Evolutionary conservation across 1,140 invertebrate species (phyloP).

Genomic region (Octopus sinensis): DNA sequence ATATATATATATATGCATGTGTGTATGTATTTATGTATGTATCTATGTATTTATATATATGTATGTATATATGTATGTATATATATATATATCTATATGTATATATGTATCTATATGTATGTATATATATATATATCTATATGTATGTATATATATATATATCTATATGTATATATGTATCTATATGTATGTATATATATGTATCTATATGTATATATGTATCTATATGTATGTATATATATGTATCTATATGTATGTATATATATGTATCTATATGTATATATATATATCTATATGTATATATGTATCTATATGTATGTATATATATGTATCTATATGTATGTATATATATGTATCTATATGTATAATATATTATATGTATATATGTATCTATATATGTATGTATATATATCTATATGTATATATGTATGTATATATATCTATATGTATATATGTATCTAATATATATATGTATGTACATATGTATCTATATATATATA

Average conservation of each 20-base stretch:
- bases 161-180: too few relatives aligned
- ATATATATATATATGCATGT: background rate
- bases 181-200: too few relatives aligned
- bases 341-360: background rate
- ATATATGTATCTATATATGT: background rate
- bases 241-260: background rate
- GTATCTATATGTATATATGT: too few relatives aligned
- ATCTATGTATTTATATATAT: background rate
- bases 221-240: too few relatives aligned
- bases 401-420: background rate
- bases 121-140: too few relatives aligned
- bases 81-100: too few relatives aligned
- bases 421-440: background rate
- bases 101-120: too few relatives aligned
- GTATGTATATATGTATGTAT: background rate
- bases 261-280: background rate
- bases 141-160: too few relatives aligned
- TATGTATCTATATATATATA: too few relatives aligned
- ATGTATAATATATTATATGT: background rate
- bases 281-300: background rate
- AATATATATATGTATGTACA: too few relatives aligned
- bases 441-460: background rate
- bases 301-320: background rate
- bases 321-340: background rate
- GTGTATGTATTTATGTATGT: background rate